These are phyloP conservation scores for Nothura maculosa DNA, from an alignment of 2,797 vertebrate genomes.

Conservation along the genomic window DNA sequence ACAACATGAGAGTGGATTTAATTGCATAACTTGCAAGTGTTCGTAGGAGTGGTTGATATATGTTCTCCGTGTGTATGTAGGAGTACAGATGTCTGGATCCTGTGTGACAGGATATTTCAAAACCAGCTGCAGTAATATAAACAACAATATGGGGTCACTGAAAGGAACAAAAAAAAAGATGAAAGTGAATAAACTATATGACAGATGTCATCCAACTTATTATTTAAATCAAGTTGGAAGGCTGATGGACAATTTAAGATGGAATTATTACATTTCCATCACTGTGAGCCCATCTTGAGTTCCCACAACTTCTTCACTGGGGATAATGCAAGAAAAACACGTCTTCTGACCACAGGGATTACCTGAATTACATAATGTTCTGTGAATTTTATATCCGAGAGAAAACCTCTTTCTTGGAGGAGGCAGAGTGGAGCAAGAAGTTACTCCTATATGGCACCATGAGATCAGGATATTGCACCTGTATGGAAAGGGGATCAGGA, in stretches of 20 bases:
- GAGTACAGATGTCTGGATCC: background rate
- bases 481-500: background rate
- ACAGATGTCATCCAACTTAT: background rate
- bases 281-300: background rate
- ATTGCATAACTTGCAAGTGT: conserved; percentile 27
- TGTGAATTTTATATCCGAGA: background rate
- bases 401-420: background rate
- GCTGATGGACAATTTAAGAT: background rate
- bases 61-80: background rate
- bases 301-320: background rate
- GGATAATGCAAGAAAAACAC: background rate
- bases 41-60: background rate
- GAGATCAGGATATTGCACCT: background rate
- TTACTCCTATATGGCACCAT: background rate
- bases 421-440: background rate
- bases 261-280: background rate
- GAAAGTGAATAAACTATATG: background rate
- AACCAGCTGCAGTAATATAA: background rate
- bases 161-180: background rate
- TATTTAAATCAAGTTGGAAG: background rate
- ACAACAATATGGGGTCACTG: background rate
- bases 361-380: background rate
- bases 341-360: background rate
- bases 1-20: conserved; percentile 33
- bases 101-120: background rate